Evolutionary conservation across 2,888 invertebrate genomes (phyloP).

Genomic region (Candidula unifasciata): DNA sequence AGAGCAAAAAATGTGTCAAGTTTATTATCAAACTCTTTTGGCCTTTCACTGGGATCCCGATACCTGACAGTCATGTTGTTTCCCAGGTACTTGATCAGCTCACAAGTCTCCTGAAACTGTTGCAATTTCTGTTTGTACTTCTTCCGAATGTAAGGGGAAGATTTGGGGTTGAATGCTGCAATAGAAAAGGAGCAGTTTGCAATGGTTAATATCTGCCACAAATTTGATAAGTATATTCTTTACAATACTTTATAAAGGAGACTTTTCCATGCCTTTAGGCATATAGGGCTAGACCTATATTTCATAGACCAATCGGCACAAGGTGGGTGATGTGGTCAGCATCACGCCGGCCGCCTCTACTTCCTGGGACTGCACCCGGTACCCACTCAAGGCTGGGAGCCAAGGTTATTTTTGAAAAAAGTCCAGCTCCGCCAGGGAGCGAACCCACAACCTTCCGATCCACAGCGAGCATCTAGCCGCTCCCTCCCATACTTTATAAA

Average conservation of each 20-base stretch:
- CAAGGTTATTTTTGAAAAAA: too few relatives aligned
- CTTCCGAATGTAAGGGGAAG: slow-evolving; percentile 76
- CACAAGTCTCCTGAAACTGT: slow-evolving; percentile 77
- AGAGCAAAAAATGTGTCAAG: slow-evolving; percentile 75
- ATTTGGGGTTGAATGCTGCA: slow-evolving; percentile 76
- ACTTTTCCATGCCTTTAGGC: neutral
- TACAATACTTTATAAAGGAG: neutral
- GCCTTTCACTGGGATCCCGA: slow-evolving; percentile 74
- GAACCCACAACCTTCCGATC: too few relatives aligned
- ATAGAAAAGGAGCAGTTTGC: neutral
- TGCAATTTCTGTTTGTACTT: slow-evolving; percentile 77
- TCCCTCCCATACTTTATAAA: too few relatives aligned
- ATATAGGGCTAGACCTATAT: too few relatives aligned
- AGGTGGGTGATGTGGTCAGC: too few relatives aligned
- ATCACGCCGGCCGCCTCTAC: too few relatives aligned
- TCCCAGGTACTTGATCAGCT: slow-evolving; percentile 76
- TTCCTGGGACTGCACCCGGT: too few relatives aligned
- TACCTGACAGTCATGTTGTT: slow-evolving; percentile 77
- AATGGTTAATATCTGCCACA: neutral
- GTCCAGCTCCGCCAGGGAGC: too few relatives aligned
- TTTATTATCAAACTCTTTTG: slow-evolving; percentile 76
- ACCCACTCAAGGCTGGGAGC: too few relatives aligned
- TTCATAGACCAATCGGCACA: too few relatives aligned
- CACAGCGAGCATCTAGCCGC: too few relatives aligned
- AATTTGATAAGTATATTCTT: neutral